These are phyloP conservation scores for Itoplectis maculator DNA, from an alignment of 2,888 invertebrate species.

Conservation along the genomic window DNA sequence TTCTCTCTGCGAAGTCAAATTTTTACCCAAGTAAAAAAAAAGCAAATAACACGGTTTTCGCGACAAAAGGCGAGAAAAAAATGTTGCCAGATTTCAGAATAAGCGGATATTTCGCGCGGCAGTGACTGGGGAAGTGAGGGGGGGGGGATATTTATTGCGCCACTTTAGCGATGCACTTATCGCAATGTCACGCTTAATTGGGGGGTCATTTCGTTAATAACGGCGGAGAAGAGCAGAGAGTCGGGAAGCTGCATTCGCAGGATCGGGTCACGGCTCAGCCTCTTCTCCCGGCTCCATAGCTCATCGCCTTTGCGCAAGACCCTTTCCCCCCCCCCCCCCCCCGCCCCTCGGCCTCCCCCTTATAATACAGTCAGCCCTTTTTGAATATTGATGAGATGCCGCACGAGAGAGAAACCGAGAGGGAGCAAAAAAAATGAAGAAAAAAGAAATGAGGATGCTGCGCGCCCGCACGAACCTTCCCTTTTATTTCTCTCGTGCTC, in stretches of 20 bases:
- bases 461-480: neutral
- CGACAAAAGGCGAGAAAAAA: neutral
- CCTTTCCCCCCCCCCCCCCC: neutral
- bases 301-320: constrained; percentile 18
- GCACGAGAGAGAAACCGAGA: constrained; percentile 14
- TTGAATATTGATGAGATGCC: constrained; percentile 78
- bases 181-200: constrained; percentile 33
- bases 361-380: constrained; percentile 29
- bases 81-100: neutral
- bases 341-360: too few relatives aligned
- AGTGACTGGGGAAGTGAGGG: too few relatives aligned
- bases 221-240: neutral
- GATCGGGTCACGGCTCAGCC: constrained; percentile 14
- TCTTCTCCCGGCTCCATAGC: constrained; percentile 51
- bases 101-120: too few relatives aligned
- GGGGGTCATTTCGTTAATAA: constrained; percentile 31
- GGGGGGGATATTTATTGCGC: constrained; percentile 21
- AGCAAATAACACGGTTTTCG: neutral
- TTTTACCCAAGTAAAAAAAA: neutral
- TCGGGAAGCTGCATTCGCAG: neutral
- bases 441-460: neutral
- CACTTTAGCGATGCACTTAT: constrained; percentile 29
- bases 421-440: neutral
- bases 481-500: neutral
- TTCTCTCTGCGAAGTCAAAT: neutral